A percentile compares a stretch with the other conserved stretches of the same genome.
phyloP scores from a whole-genome alignment of 2,888 invertebrate genomes.

The Gymnocheta viridis region DNA sequence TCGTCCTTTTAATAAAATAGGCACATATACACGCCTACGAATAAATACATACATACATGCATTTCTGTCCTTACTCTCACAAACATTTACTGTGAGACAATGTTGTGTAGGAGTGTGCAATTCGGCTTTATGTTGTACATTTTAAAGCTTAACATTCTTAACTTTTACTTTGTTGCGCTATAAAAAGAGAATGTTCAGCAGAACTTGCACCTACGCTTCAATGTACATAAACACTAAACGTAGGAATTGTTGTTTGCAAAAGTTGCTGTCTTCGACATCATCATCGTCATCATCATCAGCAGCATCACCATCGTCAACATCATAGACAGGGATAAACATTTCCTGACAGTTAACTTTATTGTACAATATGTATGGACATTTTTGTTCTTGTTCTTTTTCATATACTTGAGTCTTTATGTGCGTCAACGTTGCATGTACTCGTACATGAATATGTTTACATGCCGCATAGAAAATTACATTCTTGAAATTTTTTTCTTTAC shows the following conservation, averaged over 20 bases:
- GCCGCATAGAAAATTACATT: slow-evolving; percentile 13
- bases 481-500: neutral
- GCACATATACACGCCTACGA: neutral
- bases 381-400: no score
- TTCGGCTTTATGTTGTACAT: slow-evolving; percentile 8
- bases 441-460: neutral
- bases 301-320: slow-evolving; percentile 24
- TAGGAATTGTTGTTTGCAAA: slow-evolving; percentile 8
- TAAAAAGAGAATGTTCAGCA: neutral
- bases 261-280: slow-evolving; percentile 12
- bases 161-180: slow-evolving; percentile 33
- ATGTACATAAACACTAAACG: neutral
- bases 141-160: slow-evolving; percentile 45
- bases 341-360: slow-evolving; percentile 59
- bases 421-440: neutral
- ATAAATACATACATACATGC: neutral
- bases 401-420: neutral
- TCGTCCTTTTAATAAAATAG: slow-evolving; percentile 37
- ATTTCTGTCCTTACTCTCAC: slow-evolving; percentile 2
- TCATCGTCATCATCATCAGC: neutral
- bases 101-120: neutral
- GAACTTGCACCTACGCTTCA: neutral
- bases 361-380: slow-evolving; percentile 20
- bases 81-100: slow-evolving; percentile 12
- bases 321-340: slow-evolving; percentile 61